These are phyloP conservation scores for Phymatocera aterrima DNA, from an alignment of 2,888 invertebrate genomes.

Conservation along the genomic window DNA sequence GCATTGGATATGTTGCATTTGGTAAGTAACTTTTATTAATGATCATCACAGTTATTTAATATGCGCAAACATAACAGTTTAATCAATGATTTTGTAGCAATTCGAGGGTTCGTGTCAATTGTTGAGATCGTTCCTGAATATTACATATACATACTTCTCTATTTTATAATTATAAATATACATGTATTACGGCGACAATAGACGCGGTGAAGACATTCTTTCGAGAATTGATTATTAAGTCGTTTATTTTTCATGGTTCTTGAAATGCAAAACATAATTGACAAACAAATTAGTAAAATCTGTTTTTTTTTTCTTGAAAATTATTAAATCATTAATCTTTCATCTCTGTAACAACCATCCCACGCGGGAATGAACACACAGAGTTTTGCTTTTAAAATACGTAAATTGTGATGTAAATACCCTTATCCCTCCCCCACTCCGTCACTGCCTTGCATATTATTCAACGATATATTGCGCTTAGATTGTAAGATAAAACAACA, in stretches of 20 bases:
- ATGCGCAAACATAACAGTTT: conserved; percentile 15
- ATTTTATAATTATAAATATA: no score
- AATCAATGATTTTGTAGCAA: conserved; percentile 27
- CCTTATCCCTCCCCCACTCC: not conserved
- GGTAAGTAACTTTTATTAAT: conserved; percentile 54
- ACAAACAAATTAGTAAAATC: no score
- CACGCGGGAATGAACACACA: not conserved
- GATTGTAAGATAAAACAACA: not conserved
- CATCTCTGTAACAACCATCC: not conserved
- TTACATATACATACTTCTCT: no score
- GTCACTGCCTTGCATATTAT: not conserved
- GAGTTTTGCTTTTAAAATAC: conserved; percentile 21
- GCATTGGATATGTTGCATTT: conserved; percentile 66
- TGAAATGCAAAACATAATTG: no score
- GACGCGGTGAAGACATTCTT: no score
- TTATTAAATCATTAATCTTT: not conserved
- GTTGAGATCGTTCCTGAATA: no score
- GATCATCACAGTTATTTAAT: not conserved
- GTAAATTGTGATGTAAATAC: no score
- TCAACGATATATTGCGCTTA: not conserved
- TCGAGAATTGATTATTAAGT: no score
- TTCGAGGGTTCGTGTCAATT: conserved; percentile 16
- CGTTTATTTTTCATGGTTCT: no score
- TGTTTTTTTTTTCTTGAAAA: no score
- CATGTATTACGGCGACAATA: no score